A percentile compares a stretch with the other conserved stretches of the same genome.
Conservation (phyloP, 2,888 invertebrate species). For the Pseudoips prasinana region DNA sequence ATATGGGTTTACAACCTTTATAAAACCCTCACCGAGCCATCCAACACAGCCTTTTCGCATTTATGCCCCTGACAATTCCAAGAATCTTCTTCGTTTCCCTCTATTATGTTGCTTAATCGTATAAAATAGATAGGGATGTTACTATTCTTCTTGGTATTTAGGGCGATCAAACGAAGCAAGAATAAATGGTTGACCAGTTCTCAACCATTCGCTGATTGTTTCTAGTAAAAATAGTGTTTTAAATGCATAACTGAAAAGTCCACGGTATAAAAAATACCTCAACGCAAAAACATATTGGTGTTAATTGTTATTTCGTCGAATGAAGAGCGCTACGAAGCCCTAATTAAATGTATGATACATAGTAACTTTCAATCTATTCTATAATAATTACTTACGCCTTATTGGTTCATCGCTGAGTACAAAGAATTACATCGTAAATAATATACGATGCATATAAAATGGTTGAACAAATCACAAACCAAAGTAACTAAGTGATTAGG, state of each 20-base stretch:
- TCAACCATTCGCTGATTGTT: conserved; percentile 23
- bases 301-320: conserved; percentile 18
- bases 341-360: background rate
- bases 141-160: conserved; percentile 35
- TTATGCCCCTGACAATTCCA: conserved; percentile 65
- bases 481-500: too few relatives aligned
- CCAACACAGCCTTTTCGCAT: conserved; percentile 58
- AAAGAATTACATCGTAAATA: too few relatives aligned
- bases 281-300: conserved; percentile 1
- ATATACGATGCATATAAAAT: background rate
- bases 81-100: conserved; percentile 54
- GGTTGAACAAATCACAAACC: conserved; percentile 2
- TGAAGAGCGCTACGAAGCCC: too few relatives aligned
- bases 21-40: conserved; percentile 24
- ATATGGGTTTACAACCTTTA: conserved; percentile 16
- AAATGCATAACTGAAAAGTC: conserved; percentile 24
- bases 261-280: conserved; percentile 8
- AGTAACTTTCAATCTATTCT: conserved; percentile 3
- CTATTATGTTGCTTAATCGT: conserved; percentile 40
- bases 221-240: conserved; percentile 26
- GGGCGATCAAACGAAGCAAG: conserved; percentile 30
- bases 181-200: conserved; percentile 34
- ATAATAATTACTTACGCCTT: too few relatives aligned
- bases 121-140: conserved; percentile 39
- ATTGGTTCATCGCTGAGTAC: too few relatives aligned